Conservation (phyloP, 2,113 vertebrate genomes). For the Erpornis zantholeuca region DNA sequence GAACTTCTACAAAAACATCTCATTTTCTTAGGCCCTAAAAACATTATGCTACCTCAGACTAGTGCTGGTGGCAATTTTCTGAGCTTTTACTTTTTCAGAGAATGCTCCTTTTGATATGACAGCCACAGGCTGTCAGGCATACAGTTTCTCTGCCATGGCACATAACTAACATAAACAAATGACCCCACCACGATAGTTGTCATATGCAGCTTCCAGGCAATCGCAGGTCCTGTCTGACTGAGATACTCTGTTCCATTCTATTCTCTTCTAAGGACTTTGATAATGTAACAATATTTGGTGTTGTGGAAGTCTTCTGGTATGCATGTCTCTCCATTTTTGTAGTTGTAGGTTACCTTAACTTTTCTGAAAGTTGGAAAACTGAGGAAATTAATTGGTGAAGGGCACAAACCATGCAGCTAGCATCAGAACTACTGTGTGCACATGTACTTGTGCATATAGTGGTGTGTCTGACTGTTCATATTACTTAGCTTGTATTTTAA, state of each 20-base stretch:
- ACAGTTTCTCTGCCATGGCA: not conserved
- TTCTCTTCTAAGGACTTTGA: not conserved
- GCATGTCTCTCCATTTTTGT: not conserved
- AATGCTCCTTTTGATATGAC: not conserved
- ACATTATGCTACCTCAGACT: not conserved
- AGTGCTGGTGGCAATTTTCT: not conserved
- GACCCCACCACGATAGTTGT: not conserved
- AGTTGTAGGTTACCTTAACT: not conserved
- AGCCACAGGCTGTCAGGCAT: not conserved
- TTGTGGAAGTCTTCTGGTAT: not conserved
- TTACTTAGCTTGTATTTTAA: not conserved
- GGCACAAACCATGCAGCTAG: not conserved
- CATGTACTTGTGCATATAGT: not conserved
- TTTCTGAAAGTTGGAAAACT: not conserved
- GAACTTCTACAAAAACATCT: not conserved
- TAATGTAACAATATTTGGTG: not conserved
- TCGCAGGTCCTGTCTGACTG: not conserved
- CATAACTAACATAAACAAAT: not conserved
- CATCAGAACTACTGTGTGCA: not conserved
- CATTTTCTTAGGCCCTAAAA: not conserved
- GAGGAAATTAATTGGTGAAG: not conserved
- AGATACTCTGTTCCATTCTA: not conserved
- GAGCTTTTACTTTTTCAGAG: not conserved
- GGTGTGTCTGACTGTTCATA: not conserved
- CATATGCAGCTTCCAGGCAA: not conserved